Evolutionary conservation across 2,888 invertebrate species (phyloP), one percentile per base, ranked within the genome.

Genomic region (Carcina quercana): DNA sequence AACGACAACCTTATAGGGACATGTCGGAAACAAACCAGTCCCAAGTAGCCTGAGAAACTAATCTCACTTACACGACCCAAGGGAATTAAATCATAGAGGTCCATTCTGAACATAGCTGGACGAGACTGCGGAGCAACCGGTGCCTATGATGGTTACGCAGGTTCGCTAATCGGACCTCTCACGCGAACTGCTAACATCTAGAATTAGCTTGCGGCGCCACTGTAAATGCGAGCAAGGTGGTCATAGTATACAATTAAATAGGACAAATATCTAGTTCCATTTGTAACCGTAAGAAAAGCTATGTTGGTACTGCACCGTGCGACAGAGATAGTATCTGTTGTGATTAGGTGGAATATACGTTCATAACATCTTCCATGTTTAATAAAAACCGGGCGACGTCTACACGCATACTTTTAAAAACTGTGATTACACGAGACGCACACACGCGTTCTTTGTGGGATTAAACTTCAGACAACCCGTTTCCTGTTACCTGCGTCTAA

Each of bases 401-500:
- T 57, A 62, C 50, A 49, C 53, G 64, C 63, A 56, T 60, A 59
- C 56, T 62, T 53, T 58, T 59, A 55, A 10, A 51, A 58, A 55
- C 57, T 62, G 45, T 63, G 62, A 73, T 73, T 70, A 73, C 63
- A 62, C 41, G 41, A 45, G 54, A 63, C 65, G 55, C 64, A 65
- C 66, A 66, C 65, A 62, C 48, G 38, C 59, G 45, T 44, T 37
- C 29, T 38, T 40, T 53, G 52, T 59, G 66, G 70, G 79, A 78
- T 79, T 76, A 79, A n/a, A 69, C 68, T 64, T 68, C 73, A 66
- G 68, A 64, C 75, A 78, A 79, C 80, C 74, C 74, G 79, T 80
- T 80, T 78, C 78, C 76, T 78, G 75, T 78, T 79, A 80, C 80
- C 79, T 79, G 79, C 64, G n/a, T 68, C 62, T 48, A 57, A 56